phyloP scores from a whole-genome alignment of 2,113 vertebrate genomes.

The Syngnathus floridae region DNA sequence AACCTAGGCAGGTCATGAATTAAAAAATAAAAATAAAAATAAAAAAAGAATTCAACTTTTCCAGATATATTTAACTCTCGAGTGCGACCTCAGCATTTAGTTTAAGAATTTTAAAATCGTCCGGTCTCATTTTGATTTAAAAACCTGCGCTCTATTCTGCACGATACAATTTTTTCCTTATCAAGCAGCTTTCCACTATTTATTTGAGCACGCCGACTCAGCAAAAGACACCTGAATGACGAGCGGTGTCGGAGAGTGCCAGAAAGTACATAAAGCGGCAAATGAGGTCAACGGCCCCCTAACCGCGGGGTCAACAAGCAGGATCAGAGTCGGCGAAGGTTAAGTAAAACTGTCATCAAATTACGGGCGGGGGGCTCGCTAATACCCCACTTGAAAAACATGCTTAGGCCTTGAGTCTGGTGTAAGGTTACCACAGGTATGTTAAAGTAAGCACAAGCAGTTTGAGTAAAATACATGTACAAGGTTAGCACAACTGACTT shows the following conservation, averaged over 20 bases:
- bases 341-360: conserved; percentile 40
- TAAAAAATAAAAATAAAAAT: too few relatives aligned
- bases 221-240: conserved; percentile 1
- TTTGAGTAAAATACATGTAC: neutral
- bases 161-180: neutral
- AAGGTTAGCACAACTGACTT: neutral
- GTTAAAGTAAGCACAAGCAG: conserved; percentile 26
- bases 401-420: conserved; percentile 11
- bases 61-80: too few relatives aligned
- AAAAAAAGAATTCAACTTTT: neutral
- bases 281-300: conserved; percentile 25
- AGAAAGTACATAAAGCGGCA: conserved; percentile 7
- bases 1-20: neutral
- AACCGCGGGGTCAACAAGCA: conserved; percentile 17
- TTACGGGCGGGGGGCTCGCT: conserved; percentile 10
- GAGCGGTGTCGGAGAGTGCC: conserved; percentile 8
- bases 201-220: neutral
- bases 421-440: conserved; percentile 17
- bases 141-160: neutral
- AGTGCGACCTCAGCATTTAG: too few relatives aligned
- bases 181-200: conserved; percentile 8
- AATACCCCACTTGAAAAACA: conserved; percentile 25
- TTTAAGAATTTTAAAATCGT: neutral
- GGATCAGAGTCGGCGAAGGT: conserved; percentile 22
- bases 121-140: neutral